Evolutionary conservation across 2,888 invertebrate species (phyloP).

Genomic region (Osmoderma eremita): DNA sequence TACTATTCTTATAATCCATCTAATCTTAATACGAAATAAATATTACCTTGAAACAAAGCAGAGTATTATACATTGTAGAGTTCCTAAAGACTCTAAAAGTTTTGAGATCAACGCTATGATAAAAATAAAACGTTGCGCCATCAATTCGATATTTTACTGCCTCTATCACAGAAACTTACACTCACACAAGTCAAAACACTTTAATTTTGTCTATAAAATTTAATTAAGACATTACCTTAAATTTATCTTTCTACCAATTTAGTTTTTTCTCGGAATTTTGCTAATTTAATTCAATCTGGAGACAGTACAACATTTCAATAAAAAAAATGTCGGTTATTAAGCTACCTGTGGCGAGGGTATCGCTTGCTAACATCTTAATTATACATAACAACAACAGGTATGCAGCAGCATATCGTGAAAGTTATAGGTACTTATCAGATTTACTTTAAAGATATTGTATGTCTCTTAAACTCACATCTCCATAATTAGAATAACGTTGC

Average conservation of each 20-base stretch:
- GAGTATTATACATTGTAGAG: too few relatives aligned
- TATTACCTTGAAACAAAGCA: too few relatives aligned
- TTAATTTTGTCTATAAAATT: slow-evolving; percentile 1
- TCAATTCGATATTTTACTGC: too few relatives aligned
- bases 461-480: slow-evolving; percentile 6
- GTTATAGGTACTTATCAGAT: neutral
- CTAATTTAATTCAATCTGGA: slow-evolving; percentile 17
- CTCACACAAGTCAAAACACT: too few relatives aligned
- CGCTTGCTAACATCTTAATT: slow-evolving; percentile 28
- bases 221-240: slow-evolving; percentile 19
- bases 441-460: slow-evolving; percentile 7
- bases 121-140: too few relatives aligned
- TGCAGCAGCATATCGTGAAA: neutral
- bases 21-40: too few relatives aligned
- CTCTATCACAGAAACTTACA: too few relatives aligned
- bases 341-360: slow-evolving; percentile 22
- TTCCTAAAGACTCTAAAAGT: too few relatives aligned
- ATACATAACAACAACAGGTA: slow-evolving; percentile 9
- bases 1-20: too few relatives aligned
- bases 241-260: slow-evolving; percentile 18
- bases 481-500: neutral
- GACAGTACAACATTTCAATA: slow-evolving; percentile 3
- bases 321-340: slow-evolving; percentile 12
- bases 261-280: slow-evolving; percentile 14
- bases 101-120: too few relatives aligned